phyloP scores from a whole-genome alignment of 2,888 invertebrate species.

The Elegia similella region DNA sequence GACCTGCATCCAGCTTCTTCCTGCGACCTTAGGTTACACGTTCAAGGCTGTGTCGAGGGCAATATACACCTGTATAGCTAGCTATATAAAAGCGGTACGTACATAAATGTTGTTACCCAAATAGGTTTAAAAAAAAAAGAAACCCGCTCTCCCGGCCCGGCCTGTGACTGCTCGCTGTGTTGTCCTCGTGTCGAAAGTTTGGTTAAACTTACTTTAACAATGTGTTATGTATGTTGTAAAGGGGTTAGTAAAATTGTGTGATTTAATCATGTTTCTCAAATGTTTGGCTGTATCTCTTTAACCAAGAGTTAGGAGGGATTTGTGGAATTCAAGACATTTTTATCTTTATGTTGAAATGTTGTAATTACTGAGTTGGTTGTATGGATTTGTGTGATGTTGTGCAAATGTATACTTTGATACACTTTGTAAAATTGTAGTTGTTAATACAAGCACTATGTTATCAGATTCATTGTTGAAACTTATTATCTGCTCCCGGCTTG shows the following conservation, averaged over 20 bases:
- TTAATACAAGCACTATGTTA: slow-evolving; percentile 7
- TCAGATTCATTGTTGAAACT: background rate
- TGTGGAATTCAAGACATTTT: background rate
- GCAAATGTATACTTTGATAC: background rate
- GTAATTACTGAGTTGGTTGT: no score
- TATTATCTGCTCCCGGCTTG: background rate
- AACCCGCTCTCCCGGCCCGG: no score
- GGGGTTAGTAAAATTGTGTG: background rate
- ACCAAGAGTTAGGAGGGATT: background rate
- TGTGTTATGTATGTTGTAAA: background rate
- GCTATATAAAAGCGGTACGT: no score
- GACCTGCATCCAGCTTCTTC: no score
- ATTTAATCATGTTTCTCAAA: background rate
- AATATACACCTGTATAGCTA: no score
- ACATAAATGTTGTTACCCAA: no score
- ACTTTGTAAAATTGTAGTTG: slow-evolving; percentile 11
- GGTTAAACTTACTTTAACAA: background rate
- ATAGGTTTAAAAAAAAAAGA: no score
- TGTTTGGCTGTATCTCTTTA: background rate
- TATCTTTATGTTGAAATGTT: background rate
- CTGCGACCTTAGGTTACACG: no score
- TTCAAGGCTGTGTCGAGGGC: no score
- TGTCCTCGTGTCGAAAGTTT: no score
- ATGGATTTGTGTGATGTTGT: background rate
- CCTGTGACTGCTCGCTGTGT: no score